Base-by-base conservation (phyloP, 2,113 vertebrate species). In the Oplegnathus fasciatus region DNA sequence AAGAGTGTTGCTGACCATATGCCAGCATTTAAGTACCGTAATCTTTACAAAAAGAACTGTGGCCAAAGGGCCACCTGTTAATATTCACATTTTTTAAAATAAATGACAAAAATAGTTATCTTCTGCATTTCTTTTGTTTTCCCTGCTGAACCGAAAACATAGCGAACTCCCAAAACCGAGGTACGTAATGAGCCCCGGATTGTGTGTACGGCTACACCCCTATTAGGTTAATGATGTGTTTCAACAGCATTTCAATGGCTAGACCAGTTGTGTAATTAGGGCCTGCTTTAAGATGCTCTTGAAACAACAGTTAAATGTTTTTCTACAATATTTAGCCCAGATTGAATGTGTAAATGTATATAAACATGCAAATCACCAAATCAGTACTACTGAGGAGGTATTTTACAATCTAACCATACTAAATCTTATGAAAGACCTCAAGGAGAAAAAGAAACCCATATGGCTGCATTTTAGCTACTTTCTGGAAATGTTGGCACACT, bases 381-480 rank as follows among this genome's bases (percentile, higher is more conserved):
- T 57, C 50, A 58, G n/a, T 65, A n/a, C 58, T 32, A 48, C 42
- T 22, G 24, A 74, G 17, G 46, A 74, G 74, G 15, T 64, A 71
- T 85, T 61, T 61, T 46, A 75, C 32, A 64, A 20, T 20, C 18
- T 11, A 57, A 50, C 48, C 72, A 46, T 40, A 22, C 24, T 28
- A 37, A 74, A 70, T 82, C 55, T 58, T 69, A 26, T 44, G 18
- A 70, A 20, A 70, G 37, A 76, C 18, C 20, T 76, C 18, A 44
- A 61, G 44, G 30, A 73, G 46, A 73, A 50, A 71, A 80, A 24
- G 10, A 42, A 81, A 75, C 78, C 74, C 78, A 83, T 75, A 75
- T 84, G 57, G 65, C 58, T 75, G 26, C 26, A 17, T 52, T 32
- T 44, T 52, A 75, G 22, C 78, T 60, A 32, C 55, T 74, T 77